phyloP scores from a whole-genome alignment of 2,113 vertebrate genomes.

The Andinoacara biseriatus region DNA sequence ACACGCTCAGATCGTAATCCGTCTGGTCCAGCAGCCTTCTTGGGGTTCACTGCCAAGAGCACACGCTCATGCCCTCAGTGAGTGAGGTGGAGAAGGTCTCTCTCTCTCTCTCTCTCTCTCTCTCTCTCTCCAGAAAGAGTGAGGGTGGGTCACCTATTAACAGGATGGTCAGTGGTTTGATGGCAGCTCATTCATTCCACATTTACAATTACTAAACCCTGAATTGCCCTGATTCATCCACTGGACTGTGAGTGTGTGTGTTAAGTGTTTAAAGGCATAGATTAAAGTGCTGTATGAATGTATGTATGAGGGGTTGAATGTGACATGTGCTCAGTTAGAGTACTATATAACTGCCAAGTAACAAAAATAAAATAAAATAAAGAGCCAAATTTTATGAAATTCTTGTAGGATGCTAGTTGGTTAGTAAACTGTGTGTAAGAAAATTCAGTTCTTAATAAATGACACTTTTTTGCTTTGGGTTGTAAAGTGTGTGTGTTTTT shows the following conservation, averaged over 20 bases:
- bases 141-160: background rate
- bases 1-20: too few relatives aligned
- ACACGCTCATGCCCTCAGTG: too few relatives aligned
- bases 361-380: accelerated
- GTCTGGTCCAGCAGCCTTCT: too few relatives aligned
- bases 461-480: background rate
- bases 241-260: background rate
- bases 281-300: background rate
- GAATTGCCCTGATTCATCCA: background rate
- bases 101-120: too few relatives aligned
- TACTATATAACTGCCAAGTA: background rate
- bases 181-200: background rate
- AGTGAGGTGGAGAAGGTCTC: too few relatives aligned
- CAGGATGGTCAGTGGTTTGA: background rate
- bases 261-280: background rate
- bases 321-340: background rate
- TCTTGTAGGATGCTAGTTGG: too few relatives aligned
- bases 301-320: background rate
- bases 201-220: background rate
- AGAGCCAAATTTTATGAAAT: too few relatives aligned
- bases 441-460: background rate
- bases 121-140: background rate
- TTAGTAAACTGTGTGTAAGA: background rate
- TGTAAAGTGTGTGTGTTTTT: background rate
- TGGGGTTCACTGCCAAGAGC: too few relatives aligned